phyloP scores from a whole-genome alignment of 2,888 invertebrate genomes.

The Athalia circularis region DNA sequence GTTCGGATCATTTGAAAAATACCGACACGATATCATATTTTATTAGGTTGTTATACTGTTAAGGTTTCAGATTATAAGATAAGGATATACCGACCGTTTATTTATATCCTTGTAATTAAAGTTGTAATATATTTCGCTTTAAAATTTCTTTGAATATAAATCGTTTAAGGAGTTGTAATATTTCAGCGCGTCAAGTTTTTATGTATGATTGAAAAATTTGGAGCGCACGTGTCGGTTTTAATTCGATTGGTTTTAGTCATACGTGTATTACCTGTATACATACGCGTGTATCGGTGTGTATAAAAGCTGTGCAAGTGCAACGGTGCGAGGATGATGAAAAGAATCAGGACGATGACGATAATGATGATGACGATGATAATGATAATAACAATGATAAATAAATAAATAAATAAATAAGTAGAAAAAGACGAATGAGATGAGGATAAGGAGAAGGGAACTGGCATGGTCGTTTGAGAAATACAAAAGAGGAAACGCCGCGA shows the following conservation, averaged over 20 bases:
- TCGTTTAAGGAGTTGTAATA: conserved; percentile 38
- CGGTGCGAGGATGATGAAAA: too few species aligned
- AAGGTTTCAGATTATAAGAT: too few species aligned
- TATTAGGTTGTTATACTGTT: too few species aligned
- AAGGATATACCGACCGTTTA: too few species aligned
- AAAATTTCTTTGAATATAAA: background rate
- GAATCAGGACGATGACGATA: too few species aligned
- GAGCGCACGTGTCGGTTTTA: background rate
- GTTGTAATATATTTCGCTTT: background rate
- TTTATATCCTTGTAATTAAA: too few species aligned
- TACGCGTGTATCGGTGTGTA: background rate
- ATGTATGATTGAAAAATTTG: conserved; percentile 30
- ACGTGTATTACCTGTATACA: background rate
- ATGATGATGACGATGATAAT: too few species aligned
- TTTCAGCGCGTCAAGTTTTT: conserved; percentile 37
- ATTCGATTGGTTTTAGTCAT: background rate
- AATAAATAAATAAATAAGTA: background rate
- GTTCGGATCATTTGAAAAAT: too few species aligned
- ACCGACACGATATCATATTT: too few species aligned
- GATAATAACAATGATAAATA: background rate
- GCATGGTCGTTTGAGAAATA: conserved; percentile 51
- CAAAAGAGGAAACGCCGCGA: conserved; percentile 33
- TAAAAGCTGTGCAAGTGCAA: too few species aligned
- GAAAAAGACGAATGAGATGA: background rate
- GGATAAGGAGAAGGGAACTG: conserved; percentile 49